Evolutionary conservation across 1,140 invertebrate species (phyloP), one percentile per base, ranked within the genome.

Genomic region (Agrilus planipennis): DNA sequence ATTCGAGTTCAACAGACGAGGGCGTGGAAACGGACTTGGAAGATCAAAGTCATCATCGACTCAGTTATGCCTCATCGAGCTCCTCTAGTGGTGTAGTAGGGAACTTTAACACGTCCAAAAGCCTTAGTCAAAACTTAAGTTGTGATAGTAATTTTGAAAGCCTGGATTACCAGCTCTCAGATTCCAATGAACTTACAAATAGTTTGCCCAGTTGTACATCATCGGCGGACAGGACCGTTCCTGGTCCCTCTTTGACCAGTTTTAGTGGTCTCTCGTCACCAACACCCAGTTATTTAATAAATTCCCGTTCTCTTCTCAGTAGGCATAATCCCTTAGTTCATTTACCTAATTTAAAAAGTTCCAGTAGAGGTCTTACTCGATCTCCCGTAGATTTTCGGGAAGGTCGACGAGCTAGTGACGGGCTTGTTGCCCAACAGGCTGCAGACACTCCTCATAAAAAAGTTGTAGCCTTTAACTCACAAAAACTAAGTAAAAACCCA

Each of bases 391-490:
- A 84, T 57, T 89, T 89, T 62, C 69, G 85, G 49, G 85, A 94
- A 68, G 89, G 88, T 3, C 68, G 90, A 22, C 69, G 90, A 46
- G 89, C 90, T 1, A 90, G 86, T 48, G 89, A 93, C 55, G 88
- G 87, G 5, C 54, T 79, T 22, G 75, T 78, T 2, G 75, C 76
- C 30, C 76, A 79, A 54, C 76, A 77, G 52, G 57, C 67, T 18
- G 66, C 61, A 19, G 67, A 65, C 41, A 53, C 54, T 45, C 60
- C 66, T 27, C 59, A 71, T 38, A 53, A 64, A 5, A 68, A 54
- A 55, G 71, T 59, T 39, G 67, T 79, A 47, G 82, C 79, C 46
- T 87, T 82, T 51, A 78, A 78, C 58, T 75, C 76, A 44, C 80
- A 84, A 57, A 68, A 77, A 51, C 64, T 86, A 31, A 77, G 79